These are phyloP conservation scores for Anagrus nilaparvatae DNA, from an alignment of 1,140 invertebrate genomes.

Conservation along the genomic window DNA sequence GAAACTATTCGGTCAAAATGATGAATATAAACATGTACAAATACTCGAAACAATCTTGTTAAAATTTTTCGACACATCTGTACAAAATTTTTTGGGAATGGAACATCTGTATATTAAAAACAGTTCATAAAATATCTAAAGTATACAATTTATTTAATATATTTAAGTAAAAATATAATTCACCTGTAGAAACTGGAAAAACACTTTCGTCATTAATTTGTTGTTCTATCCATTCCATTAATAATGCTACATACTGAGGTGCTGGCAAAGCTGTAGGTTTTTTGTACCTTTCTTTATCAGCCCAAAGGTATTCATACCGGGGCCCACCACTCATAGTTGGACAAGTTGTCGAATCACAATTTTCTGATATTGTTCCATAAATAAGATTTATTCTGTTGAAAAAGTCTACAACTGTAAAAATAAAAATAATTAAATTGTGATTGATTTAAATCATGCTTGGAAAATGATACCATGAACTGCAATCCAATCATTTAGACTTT, in stretches of 20 bases:
- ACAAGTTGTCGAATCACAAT: constrained; percentile 76
- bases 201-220: constrained; percentile 88
- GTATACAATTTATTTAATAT: constrained; percentile 15
- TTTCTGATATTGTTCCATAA: constrained; percentile 82
- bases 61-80: constrained; percentile 79
- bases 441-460: neutral
- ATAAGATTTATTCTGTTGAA: constrained; percentile 94
- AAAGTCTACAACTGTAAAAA: constrained; percentile 79
- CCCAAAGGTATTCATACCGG: constrained; percentile 89
- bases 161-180: constrained; percentile 4
- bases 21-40: constrained; percentile 96
- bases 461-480: constrained; percentile 75
- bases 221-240: constrained; percentile 92
- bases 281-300: constrained; percentile 77
- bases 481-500: constrained; percentile 89
- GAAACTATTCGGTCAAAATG: constrained; percentile 86
- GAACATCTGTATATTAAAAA: constrained; percentile 55
- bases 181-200: constrained; percentile 72
- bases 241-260: constrained; percentile 72
- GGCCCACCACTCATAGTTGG: constrained; percentile 87
- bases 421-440: constrained; percentile 2
- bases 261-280: constrained; percentile 83
- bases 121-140: constrained; percentile 11
- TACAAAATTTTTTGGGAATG: constrained; percentile 81
- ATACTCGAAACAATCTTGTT: constrained; percentile 83